Conservation (phyloP, 2,113 vertebrate species). For the Pteropus alecto region DNA sequence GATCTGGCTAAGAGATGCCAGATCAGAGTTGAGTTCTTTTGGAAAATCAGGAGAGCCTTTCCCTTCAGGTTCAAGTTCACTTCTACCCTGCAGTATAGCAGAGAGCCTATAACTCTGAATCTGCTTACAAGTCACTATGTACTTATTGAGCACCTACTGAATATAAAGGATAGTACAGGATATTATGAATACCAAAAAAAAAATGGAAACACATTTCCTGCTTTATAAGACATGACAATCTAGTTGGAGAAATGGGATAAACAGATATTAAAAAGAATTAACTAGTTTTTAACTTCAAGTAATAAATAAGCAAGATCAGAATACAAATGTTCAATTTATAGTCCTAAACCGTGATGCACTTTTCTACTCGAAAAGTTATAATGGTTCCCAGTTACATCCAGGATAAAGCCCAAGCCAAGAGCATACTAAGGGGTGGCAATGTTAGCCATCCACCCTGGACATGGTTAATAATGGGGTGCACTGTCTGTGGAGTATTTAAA, state of each 20-base stretch:
- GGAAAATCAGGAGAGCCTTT: background rate
- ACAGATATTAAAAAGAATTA: background rate
- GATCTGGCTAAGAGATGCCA: background rate
- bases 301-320: background rate
- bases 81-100: background rate
- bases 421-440: too few relatives aligned
- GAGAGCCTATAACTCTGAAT: background rate
- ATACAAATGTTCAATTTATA: background rate
- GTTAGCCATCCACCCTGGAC: background rate
- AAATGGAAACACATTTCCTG: background rate
- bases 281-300: background rate
- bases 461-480: background rate
- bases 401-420: background rate
- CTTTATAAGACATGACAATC: background rate
- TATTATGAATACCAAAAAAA: background rate
- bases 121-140: background rate
- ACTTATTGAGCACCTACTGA: background rate
- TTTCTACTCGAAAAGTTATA: background rate
- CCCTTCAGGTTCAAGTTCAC: background rate
- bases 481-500: background rate
- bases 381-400: background rate
- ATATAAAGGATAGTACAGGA: background rate
- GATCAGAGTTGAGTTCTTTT: too few relatives aligned
- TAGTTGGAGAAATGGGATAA: background rate
- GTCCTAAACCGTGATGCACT: background rate